Evolutionary conservation across 1,140 invertebrate species (phyloP).

Genomic region (Aleiodes sp.): DNA sequence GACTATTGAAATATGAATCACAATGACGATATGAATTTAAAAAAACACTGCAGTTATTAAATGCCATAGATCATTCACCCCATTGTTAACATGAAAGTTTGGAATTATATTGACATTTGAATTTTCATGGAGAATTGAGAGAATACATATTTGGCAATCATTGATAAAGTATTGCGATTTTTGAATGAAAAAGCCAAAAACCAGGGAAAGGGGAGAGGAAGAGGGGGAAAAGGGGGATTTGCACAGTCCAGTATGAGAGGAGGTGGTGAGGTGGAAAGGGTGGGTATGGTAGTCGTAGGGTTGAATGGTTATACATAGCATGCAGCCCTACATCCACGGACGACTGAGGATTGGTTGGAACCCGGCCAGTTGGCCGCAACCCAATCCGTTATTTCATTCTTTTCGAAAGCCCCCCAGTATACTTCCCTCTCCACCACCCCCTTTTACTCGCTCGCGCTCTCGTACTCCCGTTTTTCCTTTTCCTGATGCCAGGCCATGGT

Average conservation of each 20-base stretch:
- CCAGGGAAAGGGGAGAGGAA: too few species aligned
- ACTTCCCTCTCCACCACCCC: conserved; percentile 40
- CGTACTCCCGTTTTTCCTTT: conserved; percentile 34
- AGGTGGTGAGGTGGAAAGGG: background rate
- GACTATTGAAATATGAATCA: too few species aligned
- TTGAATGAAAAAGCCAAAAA: background rate
- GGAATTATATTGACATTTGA: background rate
- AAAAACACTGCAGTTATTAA: too few species aligned
- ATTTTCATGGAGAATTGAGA: background rate
- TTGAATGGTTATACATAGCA: conserved; percentile 51
- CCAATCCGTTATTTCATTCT: conserved; percentile 66
- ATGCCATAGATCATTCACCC: too few species aligned
- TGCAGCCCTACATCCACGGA: conserved; percentile 50
- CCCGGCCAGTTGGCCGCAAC: conserved; percentile 61
- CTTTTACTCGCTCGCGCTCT: conserved; percentile 24
- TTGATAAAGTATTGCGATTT: conserved; percentile 7
- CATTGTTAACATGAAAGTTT: background rate
- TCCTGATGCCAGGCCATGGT: conserved; percentile 8
- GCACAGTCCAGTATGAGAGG: background rate
- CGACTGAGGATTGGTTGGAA: conserved; percentile 64
- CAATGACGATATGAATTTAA: too few species aligned
- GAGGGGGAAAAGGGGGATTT: too few species aligned
- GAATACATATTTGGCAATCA: background rate
- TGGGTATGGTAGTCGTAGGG: conserved; percentile 21
- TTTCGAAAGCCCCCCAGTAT: conserved; percentile 56